Evolutionary conservation across 2,113 vertebrate genomes (phyloP), one percentile per base, ranked within the genome.

Genomic region (Lethenteron reissneri): DNA sequence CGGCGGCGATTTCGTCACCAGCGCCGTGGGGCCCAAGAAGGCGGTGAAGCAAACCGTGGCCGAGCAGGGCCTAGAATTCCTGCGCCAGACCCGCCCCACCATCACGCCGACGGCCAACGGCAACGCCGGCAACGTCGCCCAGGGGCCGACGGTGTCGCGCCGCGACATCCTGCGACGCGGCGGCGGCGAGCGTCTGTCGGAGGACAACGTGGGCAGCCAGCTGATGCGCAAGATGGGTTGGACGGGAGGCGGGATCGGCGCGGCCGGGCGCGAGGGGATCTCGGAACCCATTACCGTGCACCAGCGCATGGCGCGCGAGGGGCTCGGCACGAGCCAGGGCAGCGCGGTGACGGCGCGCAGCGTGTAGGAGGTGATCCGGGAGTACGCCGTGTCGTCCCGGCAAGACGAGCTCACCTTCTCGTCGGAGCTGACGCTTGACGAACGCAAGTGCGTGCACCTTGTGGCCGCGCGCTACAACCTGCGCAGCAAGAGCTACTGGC

Each of bases 201-300:
- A 97, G 74, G 94, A 99, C 76, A 99, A 99, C 78, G 95, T 96
- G 0, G 92, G 94, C 69, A 97, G 95, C 75, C 90, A 92, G 76
- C 85, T 97, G 73, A 83, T 97, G 57, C 84, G 94, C 58, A 99
- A 99, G 80, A 99, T 97, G 94, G 92, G 91, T 72, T n/a, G 94
- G 91, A 95, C 85, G 2, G 92, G 90, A 0, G 91, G 91, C 0
- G 92, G 92, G 5, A 80, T 96, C 11, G 91, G 91, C 3, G 86
- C 92, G 15, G 89, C 84, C 0, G 94, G n/a, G 0, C 25, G 25
- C 25, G 92, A 94, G 57, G 94, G 94, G 11, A 97, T 99, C 2
- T 79, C 92, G 1, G 89, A 97, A 74, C 94, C 94, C 0, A 94
- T 99, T 73, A 83, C 81, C 2, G 92, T 99, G 64, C 95, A 95